Evolutionary conservation across 2,888 invertebrate species (phyloP), one percentile per base, ranked within the genome.

Genomic region (Macropis europaea): DNA sequence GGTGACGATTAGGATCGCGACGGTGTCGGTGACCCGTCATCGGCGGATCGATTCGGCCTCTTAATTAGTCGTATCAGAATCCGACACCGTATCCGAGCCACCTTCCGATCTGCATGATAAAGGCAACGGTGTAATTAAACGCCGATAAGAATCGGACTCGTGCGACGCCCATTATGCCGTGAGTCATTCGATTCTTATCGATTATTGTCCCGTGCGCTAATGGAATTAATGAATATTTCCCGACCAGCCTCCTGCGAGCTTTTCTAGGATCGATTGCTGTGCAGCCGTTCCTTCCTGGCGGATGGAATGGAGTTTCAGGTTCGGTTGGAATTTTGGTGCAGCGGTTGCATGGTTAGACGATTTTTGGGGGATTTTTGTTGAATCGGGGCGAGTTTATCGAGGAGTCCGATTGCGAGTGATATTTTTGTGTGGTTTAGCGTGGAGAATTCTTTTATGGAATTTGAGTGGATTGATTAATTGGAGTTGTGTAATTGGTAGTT

Each of bases 1-100:
- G 7, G 26, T 13, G 6, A 13, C 15, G 45, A 13, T 13, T 9
- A 13, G n/a, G 13, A 13, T 4, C 13, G n/a, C n/a, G 45, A 11
- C 60, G 67, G 59, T 73, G 78, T 79, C 79, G 69, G 43, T 64
- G 73, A 79, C 69, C 80, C 60, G 73, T 62, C 66, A 50, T 70
- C 77, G 67, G 56, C 77, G 67, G 56, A 66, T 79, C 61, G 61
- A 30, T 48, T n/a, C 57, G 43, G 45, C 56, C 24, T 56, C 45
- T 57, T 66, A 76, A 78, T 78, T 76, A 73, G 57, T 56, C 72
- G 64, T 59, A 32, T 75, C 62, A 42, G 56, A 69, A 61, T 59
- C 59, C 56, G 47, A 36, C 66, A 34, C 54, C 60, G 36, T 38
- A 45, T 66, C 19, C 56, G 42, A 40, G 45, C 42, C 52, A 24